phyloP scores from a whole-genome alignment of 2,888 invertebrate species.

The Pseudoips prasinana region DNA sequence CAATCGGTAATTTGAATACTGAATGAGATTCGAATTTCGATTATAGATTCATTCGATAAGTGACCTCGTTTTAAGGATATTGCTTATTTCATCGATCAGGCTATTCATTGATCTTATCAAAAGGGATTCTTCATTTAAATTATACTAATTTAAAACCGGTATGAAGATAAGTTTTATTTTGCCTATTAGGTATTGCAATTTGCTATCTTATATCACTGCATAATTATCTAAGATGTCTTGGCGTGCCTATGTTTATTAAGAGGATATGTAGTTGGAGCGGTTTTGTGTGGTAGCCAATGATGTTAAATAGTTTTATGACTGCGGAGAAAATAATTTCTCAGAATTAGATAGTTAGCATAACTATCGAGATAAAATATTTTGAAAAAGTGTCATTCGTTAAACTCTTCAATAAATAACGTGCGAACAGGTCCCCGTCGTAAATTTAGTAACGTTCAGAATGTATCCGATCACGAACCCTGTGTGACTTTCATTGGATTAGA shows the following conservation, averaged over 20 bases:
- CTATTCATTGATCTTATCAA: slow-evolving; percentile 63
- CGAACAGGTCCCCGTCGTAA: slow-evolving; percentile 55
- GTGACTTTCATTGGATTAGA: slow-evolving; percentile 71
- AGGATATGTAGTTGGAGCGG: slow-evolving; percentile 21
- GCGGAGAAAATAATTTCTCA: slow-evolving; percentile 6
- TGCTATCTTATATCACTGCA: slow-evolving; percentile 32
- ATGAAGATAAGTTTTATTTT: slow-evolving; percentile 24
- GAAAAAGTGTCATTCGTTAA: slow-evolving; percentile 37
- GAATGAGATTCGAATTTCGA: slow-evolving; percentile 73
- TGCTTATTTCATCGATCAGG: slow-evolving; percentile 73
- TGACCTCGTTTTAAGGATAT: slow-evolving; percentile 78
- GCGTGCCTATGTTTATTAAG: slow-evolving; percentile 34
- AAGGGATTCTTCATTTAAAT: slow-evolving; percentile 34
- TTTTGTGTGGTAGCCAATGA: slow-evolving; percentile 20
- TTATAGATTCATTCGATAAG: slow-evolving; percentile 80
- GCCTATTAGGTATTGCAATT: slow-evolving; percentile 17
- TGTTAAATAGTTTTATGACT: slow-evolving; percentile 31
- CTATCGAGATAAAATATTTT: slow-evolving; percentile 20
- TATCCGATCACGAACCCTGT: slow-evolving; percentile 61
- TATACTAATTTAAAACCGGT: slow-evolving; percentile 32
- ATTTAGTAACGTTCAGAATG: slow-evolving; percentile 54
- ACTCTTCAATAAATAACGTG: slow-evolving; percentile 51
- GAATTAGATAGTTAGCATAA: slow-evolving; percentile 12
- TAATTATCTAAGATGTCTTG: slow-evolving; percentile 39
- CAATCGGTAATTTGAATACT: slow-evolving; percentile 71